phyloP scores from a whole-genome alignment of 2,888 invertebrate species.

The Callyntrura guangdongensis region DNA sequence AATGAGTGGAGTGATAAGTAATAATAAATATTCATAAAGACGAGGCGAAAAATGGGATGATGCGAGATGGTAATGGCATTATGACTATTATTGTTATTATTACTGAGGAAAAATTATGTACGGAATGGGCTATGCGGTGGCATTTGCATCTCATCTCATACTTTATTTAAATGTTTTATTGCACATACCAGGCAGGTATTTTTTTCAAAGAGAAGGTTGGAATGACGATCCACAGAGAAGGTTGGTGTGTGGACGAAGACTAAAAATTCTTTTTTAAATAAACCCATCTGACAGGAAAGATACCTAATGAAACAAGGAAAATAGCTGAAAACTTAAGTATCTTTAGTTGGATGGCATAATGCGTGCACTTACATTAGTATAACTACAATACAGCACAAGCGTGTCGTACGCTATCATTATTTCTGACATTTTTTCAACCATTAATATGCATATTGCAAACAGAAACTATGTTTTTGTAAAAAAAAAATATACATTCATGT shows the following conservation, averaged over 20 bases:
- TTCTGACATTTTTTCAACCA: not conserved
- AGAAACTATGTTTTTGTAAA: slow-evolving; percentile 20
- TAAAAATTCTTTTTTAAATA: no score
- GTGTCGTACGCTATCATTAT: not conserved
- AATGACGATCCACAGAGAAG: not conserved
- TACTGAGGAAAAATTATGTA: slow-evolving; percentile 44
- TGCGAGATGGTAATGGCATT: slow-evolving; percentile 42
- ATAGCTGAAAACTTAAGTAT: slow-evolving; percentile 43
- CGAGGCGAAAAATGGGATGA: slow-evolving; percentile 67
- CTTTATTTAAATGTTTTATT: slow-evolving; percentile 69
- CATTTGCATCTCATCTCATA: slow-evolving; percentile 77
- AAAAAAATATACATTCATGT: not conserved
- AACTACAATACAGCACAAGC: slow-evolving; percentile 14
- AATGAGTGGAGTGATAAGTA: slow-evolving; percentile 23
- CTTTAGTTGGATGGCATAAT: no score
- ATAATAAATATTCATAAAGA: slow-evolving; percentile 70
- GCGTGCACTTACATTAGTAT: not conserved
- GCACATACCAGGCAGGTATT: not conserved
- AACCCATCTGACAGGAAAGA: slow-evolving; percentile 63
- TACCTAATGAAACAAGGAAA: slow-evolving; percentile 65
- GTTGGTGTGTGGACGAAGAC: not conserved
- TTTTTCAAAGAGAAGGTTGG: slow-evolving; percentile 8
- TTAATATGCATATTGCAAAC: slow-evolving; percentile 12
- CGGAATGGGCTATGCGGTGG: slow-evolving; percentile 59
- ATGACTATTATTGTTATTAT: slow-evolving; percentile 38